Percentiles rank a stretch among this genome's conserved stretches.
Conservation (phyloP, 2,797 vertebrate species). For the Danio tinwini region DNA sequence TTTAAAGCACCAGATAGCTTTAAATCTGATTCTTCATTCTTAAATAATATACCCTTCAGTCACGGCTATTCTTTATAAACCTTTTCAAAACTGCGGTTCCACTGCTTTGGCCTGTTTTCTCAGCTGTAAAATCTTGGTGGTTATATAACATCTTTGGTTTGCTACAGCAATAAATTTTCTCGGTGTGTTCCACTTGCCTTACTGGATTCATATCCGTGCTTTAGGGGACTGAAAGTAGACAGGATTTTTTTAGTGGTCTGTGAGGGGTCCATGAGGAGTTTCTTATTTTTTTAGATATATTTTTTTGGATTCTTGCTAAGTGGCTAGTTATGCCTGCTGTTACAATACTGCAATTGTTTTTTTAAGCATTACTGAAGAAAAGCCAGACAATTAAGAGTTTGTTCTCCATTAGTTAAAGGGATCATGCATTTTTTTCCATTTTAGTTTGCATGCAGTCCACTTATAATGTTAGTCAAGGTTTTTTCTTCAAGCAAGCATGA, state of each 20-base stretch:
- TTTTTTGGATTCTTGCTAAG: not conserved
- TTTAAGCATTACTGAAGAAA: constrained; percentile 7
- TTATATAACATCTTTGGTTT: constrained; percentile 15
- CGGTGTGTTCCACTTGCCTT: not conserved
- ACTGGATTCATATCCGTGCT: constrained; percentile 1
- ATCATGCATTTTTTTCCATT: not conserved
- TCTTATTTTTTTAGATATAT: too few relatives aligned
- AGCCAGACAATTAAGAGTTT: not conserved
- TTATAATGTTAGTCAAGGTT: constrained; percentile 13
- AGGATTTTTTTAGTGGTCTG: constrained; percentile 25
- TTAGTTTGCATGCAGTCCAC: not conserved
- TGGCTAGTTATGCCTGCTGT: not conserved
- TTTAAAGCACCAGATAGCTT: not conserved
- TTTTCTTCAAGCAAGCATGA: not conserved
- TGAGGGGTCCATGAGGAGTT: not conserved
- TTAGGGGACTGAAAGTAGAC: not conserved
- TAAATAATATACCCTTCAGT: not conserved
- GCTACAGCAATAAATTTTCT: constrained; percentile 15
- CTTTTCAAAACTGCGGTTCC: not conserved
- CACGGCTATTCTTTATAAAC: not conserved
- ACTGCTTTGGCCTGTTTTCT: not conserved
- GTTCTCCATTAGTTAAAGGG: not conserved
- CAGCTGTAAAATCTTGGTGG: constrained; percentile 22
- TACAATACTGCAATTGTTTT: not conserved
- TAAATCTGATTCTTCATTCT: not conserved